Evolutionary conservation across 2,797 vertebrate species (phyloP).

Genomic region (Hozukius guyotensis): DNA sequence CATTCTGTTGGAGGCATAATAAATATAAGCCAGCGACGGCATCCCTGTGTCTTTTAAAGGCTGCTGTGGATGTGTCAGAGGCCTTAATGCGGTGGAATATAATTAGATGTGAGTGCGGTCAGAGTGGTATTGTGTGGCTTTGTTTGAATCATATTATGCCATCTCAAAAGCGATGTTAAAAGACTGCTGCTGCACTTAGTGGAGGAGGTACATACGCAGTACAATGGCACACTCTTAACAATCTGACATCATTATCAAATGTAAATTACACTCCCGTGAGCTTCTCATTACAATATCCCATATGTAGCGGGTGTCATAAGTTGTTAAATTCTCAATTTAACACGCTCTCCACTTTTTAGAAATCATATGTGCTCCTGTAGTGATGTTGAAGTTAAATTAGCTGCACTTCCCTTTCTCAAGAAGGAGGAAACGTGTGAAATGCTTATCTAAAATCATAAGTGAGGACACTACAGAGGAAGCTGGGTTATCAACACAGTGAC

Average conservation of each 20-base stretch:
- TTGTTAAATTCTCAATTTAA: conserved; percentile 64
- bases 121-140: conserved; percentile 37
- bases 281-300: conserved; percentile 57
- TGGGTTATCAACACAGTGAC: not conserved
- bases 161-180: conserved; percentile 46
- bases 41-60: conserved; percentile 38
- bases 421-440: conserved; percentile 20
- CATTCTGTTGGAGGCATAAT: conserved; percentile 41
- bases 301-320: conserved; percentile 39
- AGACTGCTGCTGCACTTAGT: conserved; percentile 36
- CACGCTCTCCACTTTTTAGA: conserved; percentile 46
- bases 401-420: conserved; percentile 14
- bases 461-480: not conserved
- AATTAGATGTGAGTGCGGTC: conserved; percentile 60
- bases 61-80: conserved; percentile 45
- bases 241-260: conserved; percentile 64
- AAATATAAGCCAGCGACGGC: conserved; percentile 35
- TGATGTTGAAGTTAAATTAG: conserved; percentile 46
- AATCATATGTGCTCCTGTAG: conserved; percentile 29
- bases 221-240: conserved; percentile 47
- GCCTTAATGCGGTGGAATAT: conserved; percentile 54
- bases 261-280: conserved; percentile 67
- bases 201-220: conserved; percentile 33
- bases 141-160: conserved; percentile 46
- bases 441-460: conserved; percentile 21